Conservation (phyloP, 2,888 invertebrate species). For the Idaea biselata region DNA sequence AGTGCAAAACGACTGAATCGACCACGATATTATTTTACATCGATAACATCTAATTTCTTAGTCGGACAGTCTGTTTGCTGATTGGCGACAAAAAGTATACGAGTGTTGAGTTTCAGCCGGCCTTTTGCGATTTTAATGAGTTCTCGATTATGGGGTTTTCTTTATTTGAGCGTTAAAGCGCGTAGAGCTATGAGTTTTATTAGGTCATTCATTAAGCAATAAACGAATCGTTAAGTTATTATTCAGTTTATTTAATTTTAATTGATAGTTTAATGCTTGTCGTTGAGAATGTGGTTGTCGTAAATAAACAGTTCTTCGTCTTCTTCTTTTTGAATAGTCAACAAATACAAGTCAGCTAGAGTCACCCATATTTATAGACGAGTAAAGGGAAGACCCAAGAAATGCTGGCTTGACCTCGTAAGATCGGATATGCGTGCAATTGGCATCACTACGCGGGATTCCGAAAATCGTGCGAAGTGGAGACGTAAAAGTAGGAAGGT, state of each 20-base stretch:
- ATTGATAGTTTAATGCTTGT: background rate
- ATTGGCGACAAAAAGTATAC: conserved; percentile 37
- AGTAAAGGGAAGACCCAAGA: too few species aligned
- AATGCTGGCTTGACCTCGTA: too few species aligned
- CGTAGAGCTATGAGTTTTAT: background rate
- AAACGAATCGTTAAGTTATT: background rate
- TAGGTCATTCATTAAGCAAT: background rate
- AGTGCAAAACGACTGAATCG: background rate
- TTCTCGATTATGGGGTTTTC: conserved; percentile 21
- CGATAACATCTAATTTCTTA: conserved; percentile 45
- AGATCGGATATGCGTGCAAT: too few species aligned
- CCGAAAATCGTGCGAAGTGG: too few species aligned
- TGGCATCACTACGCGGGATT: too few species aligned
- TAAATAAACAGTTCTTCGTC: background rate
- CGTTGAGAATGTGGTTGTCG: background rate
- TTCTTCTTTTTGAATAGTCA: too few species aligned
- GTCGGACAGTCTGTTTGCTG: background rate
- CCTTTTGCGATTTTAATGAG: conserved; percentile 38
- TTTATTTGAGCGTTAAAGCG: conserved; percentile 5
- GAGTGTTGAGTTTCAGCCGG: conserved; percentile 37
- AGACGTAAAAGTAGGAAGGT: too few species aligned
- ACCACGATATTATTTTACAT: conserved; percentile 32
- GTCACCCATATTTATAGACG: too few species aligned
- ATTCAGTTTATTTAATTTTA: background rate
- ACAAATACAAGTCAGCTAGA: too few species aligned